Conservation (phyloP, 2,888 invertebrate genomes). For the Ctenicera cuprea region DNA sequence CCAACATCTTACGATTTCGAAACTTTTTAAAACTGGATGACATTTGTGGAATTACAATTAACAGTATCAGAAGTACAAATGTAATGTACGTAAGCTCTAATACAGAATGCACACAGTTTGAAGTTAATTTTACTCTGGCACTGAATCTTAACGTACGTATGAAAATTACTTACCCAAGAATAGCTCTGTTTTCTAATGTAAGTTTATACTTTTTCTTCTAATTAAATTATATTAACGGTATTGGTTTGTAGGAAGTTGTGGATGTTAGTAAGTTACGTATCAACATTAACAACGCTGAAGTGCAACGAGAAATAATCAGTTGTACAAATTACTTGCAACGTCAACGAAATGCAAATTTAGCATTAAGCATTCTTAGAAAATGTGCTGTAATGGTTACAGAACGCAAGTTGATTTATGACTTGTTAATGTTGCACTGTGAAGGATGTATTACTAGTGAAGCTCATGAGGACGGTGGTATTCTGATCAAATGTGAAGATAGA, state of each 20-base stretch:
- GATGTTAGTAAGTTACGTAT: constrained; percentile 27
- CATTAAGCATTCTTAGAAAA: constrained; percentile 36
- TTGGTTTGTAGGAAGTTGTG: constrained; percentile 17
- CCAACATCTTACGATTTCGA: neutral
- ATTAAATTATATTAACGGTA: constrained; percentile 4
- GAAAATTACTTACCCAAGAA: constrained; percentile 26
- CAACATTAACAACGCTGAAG: constrained; percentile 2
- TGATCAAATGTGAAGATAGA: constrained; percentile 29
- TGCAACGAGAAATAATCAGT: constrained; percentile 37
- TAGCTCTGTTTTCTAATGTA: constrained; percentile 20
- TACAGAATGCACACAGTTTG: constrained; percentile 25
- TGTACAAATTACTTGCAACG: constrained; percentile 47
- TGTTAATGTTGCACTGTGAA: constrained; percentile 32
- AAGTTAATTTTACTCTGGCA: constrained; percentile 11
- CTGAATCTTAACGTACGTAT: constrained; percentile 30
- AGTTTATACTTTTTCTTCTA: neutral
- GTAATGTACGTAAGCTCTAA: constrained; percentile 15
- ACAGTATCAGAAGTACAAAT: constrained; percentile 12
- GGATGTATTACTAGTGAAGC: neutral
- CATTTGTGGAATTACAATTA: neutral
- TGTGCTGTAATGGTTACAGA: constrained; percentile 23
- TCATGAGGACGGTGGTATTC: constrained; percentile 29
- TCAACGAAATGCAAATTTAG: constrained; percentile 33
- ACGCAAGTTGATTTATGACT: constrained; percentile 27
- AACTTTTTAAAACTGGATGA: constrained; percentile 4